phyloP scores from a whole-genome alignment of 2,888 invertebrate species.

The Drosophila siamana region DNA sequence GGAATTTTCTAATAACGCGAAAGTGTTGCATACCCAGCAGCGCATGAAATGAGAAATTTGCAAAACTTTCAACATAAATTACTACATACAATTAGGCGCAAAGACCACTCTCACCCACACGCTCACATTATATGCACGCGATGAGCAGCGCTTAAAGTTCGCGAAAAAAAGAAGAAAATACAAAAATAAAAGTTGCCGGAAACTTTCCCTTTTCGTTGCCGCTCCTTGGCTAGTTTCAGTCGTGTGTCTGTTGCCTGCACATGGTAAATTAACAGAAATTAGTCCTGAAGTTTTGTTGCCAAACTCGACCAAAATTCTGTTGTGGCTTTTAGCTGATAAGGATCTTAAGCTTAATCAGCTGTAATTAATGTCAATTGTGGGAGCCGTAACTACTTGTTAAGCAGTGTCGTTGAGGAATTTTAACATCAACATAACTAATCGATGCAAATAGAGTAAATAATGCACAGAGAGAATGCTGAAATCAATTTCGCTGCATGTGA shows the following conservation, averaged over 20 bases:
- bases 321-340: constrained; percentile 52
- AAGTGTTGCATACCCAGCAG: constrained; percentile 69
- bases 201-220: neutral
- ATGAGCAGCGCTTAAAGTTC: constrained; percentile 10
- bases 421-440: neutral
- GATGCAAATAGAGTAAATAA: neutral
- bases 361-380: constrained; percentile 64
- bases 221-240: neutral
- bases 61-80: constrained; percentile 74
- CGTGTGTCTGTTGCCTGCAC: constrained; percentile 25
- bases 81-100: constrained; percentile 63
- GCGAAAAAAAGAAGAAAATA: constrained; percentile 18
- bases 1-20: constrained; percentile 76
- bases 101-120: constrained; percentile 1
- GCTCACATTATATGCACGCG: neutral
- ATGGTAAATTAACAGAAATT: constrained; percentile 66
- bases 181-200: constrained; percentile 38
- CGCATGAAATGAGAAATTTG: constrained; percentile 74
- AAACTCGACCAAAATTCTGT: constrained; percentile 42
- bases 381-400: constrained; percentile 22
- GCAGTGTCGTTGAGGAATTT: neutral
- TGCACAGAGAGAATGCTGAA: neutral
- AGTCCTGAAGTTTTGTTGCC: constrained; percentile 58
- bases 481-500: neutral
- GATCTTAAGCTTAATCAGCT: constrained; percentile 48